These are phyloP conservation scores for Cosmia trapezina DNA, from an alignment of 2,888 invertebrate species.

Conservation along the genomic window DNA sequence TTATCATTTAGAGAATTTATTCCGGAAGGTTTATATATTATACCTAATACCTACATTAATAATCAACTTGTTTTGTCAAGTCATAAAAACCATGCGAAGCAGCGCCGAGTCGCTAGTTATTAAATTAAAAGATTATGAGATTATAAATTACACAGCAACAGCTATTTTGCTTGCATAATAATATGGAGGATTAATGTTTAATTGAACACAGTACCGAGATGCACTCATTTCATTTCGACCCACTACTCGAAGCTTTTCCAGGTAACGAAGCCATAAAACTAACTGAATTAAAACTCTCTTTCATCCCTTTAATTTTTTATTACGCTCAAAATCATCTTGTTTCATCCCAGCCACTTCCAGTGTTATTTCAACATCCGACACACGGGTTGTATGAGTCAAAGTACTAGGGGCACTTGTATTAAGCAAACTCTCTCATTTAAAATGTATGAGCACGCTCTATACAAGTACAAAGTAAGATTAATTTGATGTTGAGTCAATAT, in stretches of 20 bases:
- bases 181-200: conserved; percentile 16
- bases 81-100: too few relatives aligned
- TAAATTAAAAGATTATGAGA: conserved; percentile 7
- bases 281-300: conserved; percentile 31
- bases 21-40: too few relatives aligned
- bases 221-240: conserved; percentile 8
- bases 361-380: conserved; percentile 60
- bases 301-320: conserved; percentile 24
- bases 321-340: conserved; percentile 33
- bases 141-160: neutral
- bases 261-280: conserved; percentile 8
- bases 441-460: conserved; percentile 69
- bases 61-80: too few relatives aligned
- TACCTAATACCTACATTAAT: too few relatives aligned
- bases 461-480: conserved; percentile 70
- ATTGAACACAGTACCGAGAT: conserved; percentile 9
- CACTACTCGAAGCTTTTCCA: conserved; percentile 1
- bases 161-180: neutral
- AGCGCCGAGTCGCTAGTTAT: too few relatives aligned
- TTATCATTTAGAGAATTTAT: too few relatives aligned
- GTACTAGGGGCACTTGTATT: conserved; percentile 65
- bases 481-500: conserved; percentile 73
- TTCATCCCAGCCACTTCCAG: conserved; percentile 46
- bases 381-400: conserved; percentile 59
- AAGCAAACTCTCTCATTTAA: conserved; percentile 74